Percentiles rank a stretch among this genome's conserved stretches.
phyloP scores from a whole-genome alignment of 1,140 invertebrate genomes.

The Caerostris extrusa region DNA sequence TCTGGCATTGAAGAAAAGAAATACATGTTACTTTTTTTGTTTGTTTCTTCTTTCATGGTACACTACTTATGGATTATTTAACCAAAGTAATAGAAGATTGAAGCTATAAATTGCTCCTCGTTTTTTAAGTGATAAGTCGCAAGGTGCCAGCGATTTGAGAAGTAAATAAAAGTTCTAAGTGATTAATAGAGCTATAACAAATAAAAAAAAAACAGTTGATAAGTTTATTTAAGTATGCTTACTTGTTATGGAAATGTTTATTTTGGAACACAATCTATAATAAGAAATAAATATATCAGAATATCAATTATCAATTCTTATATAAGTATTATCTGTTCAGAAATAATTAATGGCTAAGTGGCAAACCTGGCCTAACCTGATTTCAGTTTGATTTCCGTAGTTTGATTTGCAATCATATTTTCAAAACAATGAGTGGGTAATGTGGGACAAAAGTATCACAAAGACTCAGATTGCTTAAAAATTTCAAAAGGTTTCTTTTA shows the following conservation, averaged over 20 bases:
- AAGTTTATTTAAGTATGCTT: no score
- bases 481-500: no score
- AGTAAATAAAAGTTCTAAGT: neutral
- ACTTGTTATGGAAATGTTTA: neutral
- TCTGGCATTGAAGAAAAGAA: neutral
- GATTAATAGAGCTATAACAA: neutral
- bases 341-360: no score
- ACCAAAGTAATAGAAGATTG: neutral
- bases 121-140: neutral
- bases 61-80: constrained; percentile 3
- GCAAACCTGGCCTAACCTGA: no score
- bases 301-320: no score
- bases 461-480: no score
- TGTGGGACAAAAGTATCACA: no score
- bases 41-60: neutral
- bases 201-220: neutral
- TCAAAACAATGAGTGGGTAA: no score
- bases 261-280: neutral
- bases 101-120: neutral
- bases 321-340: no score
- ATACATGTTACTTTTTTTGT: neutral
- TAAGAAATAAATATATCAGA: no score
- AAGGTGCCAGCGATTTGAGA: neutral
- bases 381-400: no score
- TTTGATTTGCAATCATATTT: no score